These are phyloP conservation scores for Eurypyga helias DNA, from an alignment of 2,113 vertebrate species.

Conservation along the genomic window DNA sequence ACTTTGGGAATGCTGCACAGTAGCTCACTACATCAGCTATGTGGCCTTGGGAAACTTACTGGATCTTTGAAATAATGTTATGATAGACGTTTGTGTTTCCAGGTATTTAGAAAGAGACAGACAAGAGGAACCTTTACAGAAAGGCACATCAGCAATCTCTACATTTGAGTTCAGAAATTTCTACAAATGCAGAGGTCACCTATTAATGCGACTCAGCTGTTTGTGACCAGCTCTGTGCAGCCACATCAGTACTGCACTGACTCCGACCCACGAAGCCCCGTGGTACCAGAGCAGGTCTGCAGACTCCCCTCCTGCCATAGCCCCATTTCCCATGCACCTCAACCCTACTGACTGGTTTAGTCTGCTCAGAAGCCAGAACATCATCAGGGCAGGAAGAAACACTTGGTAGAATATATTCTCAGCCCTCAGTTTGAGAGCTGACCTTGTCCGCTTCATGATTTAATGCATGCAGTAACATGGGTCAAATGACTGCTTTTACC, in stretches of 20 bases:
- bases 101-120: neutral
- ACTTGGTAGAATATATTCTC: neutral
- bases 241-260: neutral
- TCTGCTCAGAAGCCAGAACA: neutral
- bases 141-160: neutral
- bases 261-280: neutral
- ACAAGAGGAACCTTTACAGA: neutral
- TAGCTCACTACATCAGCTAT: neutral
- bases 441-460: neutral
- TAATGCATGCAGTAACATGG: neutral
- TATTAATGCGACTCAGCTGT: neutral
- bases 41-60: neutral
- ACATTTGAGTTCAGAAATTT: neutral
- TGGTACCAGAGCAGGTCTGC: fast-evolving
- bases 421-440: neutral
- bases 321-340: neutral
- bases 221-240: neutral
- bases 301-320: neutral
- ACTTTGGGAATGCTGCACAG: neutral
- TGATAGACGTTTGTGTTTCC: neutral
- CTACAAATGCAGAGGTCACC: neutral
- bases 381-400: neutral
- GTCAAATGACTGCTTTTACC: neutral
- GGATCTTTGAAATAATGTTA: neutral
- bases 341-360: neutral